phyloP scores from a whole-genome alignment of 2,888 invertebrate species.

The Tachina fera region DNA sequence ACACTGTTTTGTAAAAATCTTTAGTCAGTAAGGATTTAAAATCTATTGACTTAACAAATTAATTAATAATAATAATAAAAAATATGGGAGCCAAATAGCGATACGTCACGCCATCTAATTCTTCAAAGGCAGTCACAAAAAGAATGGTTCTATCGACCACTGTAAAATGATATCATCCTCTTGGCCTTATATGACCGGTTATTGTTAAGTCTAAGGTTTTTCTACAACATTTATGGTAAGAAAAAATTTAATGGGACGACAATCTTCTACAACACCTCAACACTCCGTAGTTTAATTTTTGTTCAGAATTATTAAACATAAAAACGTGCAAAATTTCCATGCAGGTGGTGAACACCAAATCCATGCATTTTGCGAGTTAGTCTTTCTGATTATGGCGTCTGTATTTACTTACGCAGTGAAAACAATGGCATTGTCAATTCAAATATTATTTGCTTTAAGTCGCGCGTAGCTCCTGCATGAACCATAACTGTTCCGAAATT shows the following conservation, averaged over 20 bases:
- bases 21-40: no score
- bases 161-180: constrained; percentile 50
- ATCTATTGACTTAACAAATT: no score
- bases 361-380: constrained; percentile 57
- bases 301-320: constrained; percentile 23
- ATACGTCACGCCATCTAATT: neutral
- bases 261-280: constrained; percentile 15
- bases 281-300: constrained; percentile 28
- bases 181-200: constrained; percentile 50
- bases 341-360: constrained; percentile 39
- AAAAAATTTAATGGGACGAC: constrained; percentile 51
- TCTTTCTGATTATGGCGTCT: constrained; percentile 37
- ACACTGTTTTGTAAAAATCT: no score
- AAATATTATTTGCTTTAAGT: constrained; percentile 55
- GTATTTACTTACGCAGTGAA: constrained; percentile 24
- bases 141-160: constrained; percentile 32
- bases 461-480: constrained; percentile 50
- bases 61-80: no score
- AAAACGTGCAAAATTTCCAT: constrained; percentile 32
- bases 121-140: constrained; percentile 15
- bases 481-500: constrained; percentile 63
- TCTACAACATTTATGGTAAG: constrained; percentile 45
- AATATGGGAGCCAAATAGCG: constrained; percentile 38
- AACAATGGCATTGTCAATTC: neutral
- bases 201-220: constrained; percentile 49